These are phyloP conservation scores for Halcyon malimbica DNA, from an alignment of 2,113 vertebrate genomes.

Conservation along the genomic window DNA sequence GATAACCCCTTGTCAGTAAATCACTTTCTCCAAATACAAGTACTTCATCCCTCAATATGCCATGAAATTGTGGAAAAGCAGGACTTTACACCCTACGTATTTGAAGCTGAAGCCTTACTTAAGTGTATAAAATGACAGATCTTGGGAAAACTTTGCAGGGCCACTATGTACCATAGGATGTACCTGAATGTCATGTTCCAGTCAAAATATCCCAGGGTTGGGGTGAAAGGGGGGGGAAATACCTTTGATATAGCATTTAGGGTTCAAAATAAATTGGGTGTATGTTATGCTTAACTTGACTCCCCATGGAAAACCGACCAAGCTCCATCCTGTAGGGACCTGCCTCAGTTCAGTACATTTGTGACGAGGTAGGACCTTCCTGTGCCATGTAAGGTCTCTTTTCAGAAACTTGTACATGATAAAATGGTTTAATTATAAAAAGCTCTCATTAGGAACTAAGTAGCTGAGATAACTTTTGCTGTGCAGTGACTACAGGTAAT, in stretches of 20 bases:
- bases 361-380: neutral
- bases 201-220: neutral
- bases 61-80: neutral
- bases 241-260: neutral
- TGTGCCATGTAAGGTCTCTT: neutral
- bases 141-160: neutral
- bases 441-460: neutral
- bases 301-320: neutral
- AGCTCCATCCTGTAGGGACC: neutral
- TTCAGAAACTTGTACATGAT: neutral
- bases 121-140: neutral
- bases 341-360: neutral
- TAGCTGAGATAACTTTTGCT: neutral
- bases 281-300: neutral
- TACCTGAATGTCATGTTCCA: neutral
- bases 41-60: neutral
- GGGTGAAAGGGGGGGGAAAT: neutral
- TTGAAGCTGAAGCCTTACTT: neutral
- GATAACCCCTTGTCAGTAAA: conserved; percentile 34
- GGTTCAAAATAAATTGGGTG: rapidly evolving
- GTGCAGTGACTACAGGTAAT: neutral
- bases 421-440: neutral
- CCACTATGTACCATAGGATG: neutral
- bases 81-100: neutral
- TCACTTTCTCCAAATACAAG: neutral